phyloP scores from a whole-genome alignment of 2,797 vertebrate genomes.

The Pyrocephalus nanus region DNA sequence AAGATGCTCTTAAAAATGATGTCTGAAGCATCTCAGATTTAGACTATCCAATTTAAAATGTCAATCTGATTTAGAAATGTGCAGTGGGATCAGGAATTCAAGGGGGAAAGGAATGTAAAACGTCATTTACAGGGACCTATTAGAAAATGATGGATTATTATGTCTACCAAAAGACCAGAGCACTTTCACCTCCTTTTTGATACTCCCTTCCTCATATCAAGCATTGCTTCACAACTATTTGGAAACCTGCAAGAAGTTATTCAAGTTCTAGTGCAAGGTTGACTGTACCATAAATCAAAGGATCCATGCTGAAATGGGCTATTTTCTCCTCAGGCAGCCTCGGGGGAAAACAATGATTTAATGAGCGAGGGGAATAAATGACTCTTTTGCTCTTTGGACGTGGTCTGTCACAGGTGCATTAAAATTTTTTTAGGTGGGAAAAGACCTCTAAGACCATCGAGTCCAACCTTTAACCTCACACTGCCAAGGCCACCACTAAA shows the following conservation, averaged over 20 bases:
- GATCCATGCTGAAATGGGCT: not conserved
- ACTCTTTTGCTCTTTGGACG: not conserved
- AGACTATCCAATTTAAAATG: not conserved
- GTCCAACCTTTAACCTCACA: not conserved
- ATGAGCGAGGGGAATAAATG: not conserved
- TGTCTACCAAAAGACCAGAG: not conserved
- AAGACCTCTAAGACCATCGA: not conserved
- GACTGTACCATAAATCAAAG: not conserved
- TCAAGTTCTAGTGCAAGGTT: not conserved
- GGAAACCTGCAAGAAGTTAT: not conserved
- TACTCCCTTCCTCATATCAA: not conserved
- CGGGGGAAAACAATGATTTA: not conserved
- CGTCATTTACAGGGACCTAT: not conserved
- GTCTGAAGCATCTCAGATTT: not conserved
- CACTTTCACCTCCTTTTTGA: not conserved
- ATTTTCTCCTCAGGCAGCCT: not conserved
- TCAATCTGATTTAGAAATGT: not conserved
- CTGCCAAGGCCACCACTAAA: not conserved
- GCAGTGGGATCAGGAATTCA: fast-evolving
- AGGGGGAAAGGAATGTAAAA: not conserved
- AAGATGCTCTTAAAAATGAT: not conserved
- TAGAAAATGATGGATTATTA: not conserved
- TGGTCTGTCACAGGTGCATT: not conserved
- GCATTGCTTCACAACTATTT: not conserved
- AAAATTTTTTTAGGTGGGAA: not conserved